phyloP scores from a whole-genome alignment of 2,113 vertebrate genomes.

The Dasyprocta punctata region DNA sequence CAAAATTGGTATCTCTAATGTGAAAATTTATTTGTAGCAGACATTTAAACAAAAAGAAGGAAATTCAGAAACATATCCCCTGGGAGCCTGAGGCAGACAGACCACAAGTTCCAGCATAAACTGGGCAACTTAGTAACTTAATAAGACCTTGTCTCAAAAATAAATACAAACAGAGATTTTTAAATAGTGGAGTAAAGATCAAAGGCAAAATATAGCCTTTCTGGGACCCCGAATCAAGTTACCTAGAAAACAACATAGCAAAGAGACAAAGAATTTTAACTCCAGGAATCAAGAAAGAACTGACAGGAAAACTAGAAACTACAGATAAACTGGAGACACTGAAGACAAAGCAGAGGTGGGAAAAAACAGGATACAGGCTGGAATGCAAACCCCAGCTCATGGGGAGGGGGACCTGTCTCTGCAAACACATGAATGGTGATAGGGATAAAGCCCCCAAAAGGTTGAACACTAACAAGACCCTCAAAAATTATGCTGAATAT shows the following conservation, averaged over 20 bases:
- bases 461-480: not conserved
- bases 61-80: slow-evolving; percentile 14
- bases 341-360: not conserved
- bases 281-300: not conserved
- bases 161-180: not conserved
- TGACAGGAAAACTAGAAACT: not conserved
- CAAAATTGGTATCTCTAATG: not conserved
- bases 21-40: not conserved
- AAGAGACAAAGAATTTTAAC: not conserved
- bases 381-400: not conserved
- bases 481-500: not conserved
- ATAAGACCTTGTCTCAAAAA: not conserved
- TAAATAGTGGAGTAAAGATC: not conserved
- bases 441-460: not conserved
- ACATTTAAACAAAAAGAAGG: slow-evolving; percentile 1
- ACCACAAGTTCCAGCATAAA: not conserved
- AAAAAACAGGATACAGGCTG: not conserved
- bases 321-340: not conserved
- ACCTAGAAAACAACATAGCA: not conserved
- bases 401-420: not conserved
- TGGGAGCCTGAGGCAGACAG: not conserved
- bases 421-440: not conserved
- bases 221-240: not conserved
- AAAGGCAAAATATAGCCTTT: not conserved
- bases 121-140: not conserved